Evolutionary conservation across 1,140 invertebrate species (phyloP), one percentile per base, ranked within the genome.

Genomic region (Meloidogyne floridensis): DNA sequence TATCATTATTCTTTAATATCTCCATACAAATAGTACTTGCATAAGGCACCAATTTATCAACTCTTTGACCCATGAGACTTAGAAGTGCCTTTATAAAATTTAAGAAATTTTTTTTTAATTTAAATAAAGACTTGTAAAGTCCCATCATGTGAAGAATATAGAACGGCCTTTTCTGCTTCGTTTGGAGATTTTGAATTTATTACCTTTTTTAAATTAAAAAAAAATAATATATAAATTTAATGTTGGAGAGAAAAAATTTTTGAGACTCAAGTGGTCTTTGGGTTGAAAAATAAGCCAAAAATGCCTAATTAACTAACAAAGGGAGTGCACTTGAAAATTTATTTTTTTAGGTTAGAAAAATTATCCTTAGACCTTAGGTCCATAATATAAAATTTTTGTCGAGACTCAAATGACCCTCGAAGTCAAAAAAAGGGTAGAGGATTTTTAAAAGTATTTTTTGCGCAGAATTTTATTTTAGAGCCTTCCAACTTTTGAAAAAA

Each of bases 141-240:
- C 43, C 77, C 77, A 51, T 79, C 77, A 79, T 79, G 77, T 53
- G 77, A 69, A 8, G 77, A 79, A 79, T 79, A 79, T 0, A 79
- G 18, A 13, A 79, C 56, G 3, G 77, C 77, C n/a, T 79, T 79
- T 20, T 79, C 72, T 79, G 77, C 77, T 53, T 79, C 77, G 7
- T 79, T 59, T 47, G 59, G 77, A n/a, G 43, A 32, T 79, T 65
- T 51, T 79, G 47, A 10, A 53, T 70, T 65, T n/a, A 65, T n/a
- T n/a, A 65, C 59, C 59, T 65, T 65, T 32, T 32, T 32, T n/a
- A 65, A 6, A n/a, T 65, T 47, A 47, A 6, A 8, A 47, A 47
- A 47, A 47, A 47, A 47, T 47, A 8, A 47, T 6, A 59, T 3
- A 59, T 15, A 59, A 15, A 15, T 59, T 59, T 13, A 56, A 56